Percentiles rank a stretch among this genome's conserved stretches.
phyloP scores from a whole-genome alignment of 2,888 invertebrate genomes.

The Latrodectus elegans region DNA sequence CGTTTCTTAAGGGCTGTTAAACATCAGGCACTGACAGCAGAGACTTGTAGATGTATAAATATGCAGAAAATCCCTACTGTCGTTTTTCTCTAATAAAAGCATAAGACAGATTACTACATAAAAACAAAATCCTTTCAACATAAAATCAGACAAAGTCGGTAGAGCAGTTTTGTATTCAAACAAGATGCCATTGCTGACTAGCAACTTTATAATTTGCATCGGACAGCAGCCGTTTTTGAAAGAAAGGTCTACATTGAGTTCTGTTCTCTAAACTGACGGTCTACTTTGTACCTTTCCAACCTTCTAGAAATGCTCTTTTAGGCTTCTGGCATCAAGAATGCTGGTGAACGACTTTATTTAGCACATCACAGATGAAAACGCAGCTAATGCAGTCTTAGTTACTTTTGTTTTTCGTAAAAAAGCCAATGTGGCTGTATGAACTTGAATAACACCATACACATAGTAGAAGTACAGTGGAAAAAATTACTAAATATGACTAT shows the following conservation, averaged over 20 bases:
- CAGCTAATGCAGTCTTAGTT: slow-evolving; percentile 32
- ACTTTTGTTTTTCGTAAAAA: slow-evolving; percentile 28
- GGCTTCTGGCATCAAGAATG: slow-evolving; percentile 34
- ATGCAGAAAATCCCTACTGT: slow-evolving; percentile 19
- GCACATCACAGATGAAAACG: slow-evolving; percentile 62
- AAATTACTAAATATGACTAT: slow-evolving; percentile 33
- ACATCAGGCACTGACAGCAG: slow-evolving; percentile 11
- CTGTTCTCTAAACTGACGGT: slow-evolving; percentile 45
- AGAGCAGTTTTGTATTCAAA: slow-evolving; percentile 17
- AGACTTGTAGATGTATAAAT: slow-evolving; percentile 13
- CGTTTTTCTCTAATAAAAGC: slow-evolving; percentile 2
- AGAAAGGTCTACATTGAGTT: slow-evolving; percentile 38
- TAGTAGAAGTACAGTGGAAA: slow-evolving; percentile 30
- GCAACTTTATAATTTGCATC: slow-evolving; percentile 15
- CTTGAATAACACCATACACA: slow-evolving; percentile 21
- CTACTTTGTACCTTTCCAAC: slow-evolving; percentile 30
- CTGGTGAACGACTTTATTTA: slow-evolving; percentile 23
- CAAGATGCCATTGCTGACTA: slow-evolving; percentile 23
- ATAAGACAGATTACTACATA: not conserved
- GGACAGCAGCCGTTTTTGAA: slow-evolving; percentile 34
- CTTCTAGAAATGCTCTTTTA: slow-evolving; percentile 51
- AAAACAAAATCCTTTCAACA: not conserved
- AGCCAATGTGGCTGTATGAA: slow-evolving; percentile 50
- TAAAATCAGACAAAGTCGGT: not conserved
- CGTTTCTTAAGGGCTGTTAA: too few species aligned